These are phyloP conservation scores for Stegastes partitus DNA, from an alignment of 2,113 vertebrate genomes.

Conservation along the genomic window DNA sequence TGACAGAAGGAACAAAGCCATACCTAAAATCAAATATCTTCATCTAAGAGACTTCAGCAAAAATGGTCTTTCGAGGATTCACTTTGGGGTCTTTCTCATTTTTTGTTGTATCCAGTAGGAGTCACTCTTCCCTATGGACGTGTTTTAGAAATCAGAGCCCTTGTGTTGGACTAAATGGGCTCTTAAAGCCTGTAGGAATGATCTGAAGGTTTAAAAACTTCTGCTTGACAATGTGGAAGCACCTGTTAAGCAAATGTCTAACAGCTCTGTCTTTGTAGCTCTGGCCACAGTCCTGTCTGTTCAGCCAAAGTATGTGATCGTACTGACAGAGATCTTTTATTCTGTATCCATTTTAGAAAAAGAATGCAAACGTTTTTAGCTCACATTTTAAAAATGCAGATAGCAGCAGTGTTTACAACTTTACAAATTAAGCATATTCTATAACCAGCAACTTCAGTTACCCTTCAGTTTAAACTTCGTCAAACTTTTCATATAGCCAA, in stretches of 20 bases:
- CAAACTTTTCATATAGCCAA: too few relatives aligned
- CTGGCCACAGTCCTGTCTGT: background rate
- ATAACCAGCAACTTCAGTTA: too few relatives aligned
- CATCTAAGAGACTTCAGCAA: background rate
- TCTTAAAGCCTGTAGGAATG: slow-evolving; percentile 8
- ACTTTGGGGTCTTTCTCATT: background rate
- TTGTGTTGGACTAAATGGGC: slow-evolving; percentile 1
- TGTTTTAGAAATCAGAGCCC: slow-evolving; percentile 9
- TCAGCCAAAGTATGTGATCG: background rate
- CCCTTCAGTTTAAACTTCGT: too few relatives aligned
- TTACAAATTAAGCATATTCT: background rate
- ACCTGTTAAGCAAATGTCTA: slow-evolving; percentile 47
- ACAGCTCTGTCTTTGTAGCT: slow-evolving; percentile 14
- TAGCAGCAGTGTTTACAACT: background rate
- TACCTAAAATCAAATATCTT: background rate
- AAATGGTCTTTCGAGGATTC: background rate
- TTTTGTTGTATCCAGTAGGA: slow-evolving; percentile 38
- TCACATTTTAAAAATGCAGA: background rate
- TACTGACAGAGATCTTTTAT: background rate
- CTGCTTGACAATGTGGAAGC: slow-evolving; percentile 12
- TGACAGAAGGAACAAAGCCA: too few relatives aligned
- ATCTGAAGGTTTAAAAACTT: background rate
- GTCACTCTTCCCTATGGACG: slow-evolving; percentile 47
- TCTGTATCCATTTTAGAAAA: background rate
- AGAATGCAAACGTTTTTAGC: background rate